Evolutionary conservation across 1,140 invertebrate genomes (phyloP).

Genomic region (Pectinophora gossypiella): DNA sequence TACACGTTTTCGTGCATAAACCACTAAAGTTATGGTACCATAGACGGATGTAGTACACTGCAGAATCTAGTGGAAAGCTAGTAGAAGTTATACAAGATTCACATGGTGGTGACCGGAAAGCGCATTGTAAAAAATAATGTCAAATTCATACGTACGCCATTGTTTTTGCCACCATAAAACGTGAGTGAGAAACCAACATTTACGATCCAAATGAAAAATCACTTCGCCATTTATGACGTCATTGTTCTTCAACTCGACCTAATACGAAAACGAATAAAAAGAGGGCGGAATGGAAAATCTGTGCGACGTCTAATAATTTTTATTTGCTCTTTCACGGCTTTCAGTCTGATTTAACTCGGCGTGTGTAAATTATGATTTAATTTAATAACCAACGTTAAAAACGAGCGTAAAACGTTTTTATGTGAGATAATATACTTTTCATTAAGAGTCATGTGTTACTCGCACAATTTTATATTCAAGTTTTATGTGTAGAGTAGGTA

Average conservation of each 20-base stretch:
- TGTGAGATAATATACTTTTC: constrained; percentile 64
- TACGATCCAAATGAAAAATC: constrained; percentile 60
- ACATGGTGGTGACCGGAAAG: too few species aligned
- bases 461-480: constrained; percentile 48
- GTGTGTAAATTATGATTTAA: constrained; percentile 71
- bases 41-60: too few species aligned
- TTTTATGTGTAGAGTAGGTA: constrained; percentile 37
- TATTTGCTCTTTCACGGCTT: constrained; percentile 61
- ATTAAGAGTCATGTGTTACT: constrained; percentile 57
- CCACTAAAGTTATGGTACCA: too few species aligned
- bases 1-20: too few species aligned
- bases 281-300: constrained; percentile 34
- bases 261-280: constrained; percentile 59
- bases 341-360: constrained; percentile 59
- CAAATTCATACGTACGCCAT: constrained; percentile 22
- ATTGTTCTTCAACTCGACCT: constrained; percentile 50
- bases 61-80: too few species aligned
- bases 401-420: constrained; percentile 66
- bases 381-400: constrained; percentile 64
- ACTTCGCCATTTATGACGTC: constrained; percentile 59
- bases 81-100: too few species aligned
- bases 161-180: constrained; percentile 33
- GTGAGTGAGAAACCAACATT: constrained; percentile 27
- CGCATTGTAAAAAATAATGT: constrained; percentile 11
- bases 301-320: constrained; percentile 57